Base-by-base conservation (phyloP, 92 coral and sea anemone species). In the Porites lobata region DNA sequence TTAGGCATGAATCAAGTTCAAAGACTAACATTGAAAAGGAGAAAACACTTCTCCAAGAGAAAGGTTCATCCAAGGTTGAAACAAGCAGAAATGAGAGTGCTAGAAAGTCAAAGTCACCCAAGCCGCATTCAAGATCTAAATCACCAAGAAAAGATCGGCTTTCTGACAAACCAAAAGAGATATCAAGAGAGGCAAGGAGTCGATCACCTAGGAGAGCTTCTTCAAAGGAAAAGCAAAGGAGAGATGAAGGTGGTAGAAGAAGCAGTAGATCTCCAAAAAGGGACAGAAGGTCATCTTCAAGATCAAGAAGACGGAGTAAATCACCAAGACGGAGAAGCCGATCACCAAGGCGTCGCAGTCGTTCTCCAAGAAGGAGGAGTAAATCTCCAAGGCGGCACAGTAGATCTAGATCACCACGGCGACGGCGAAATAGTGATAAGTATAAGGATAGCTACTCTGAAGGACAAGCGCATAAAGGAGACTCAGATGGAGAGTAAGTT, bases 381-480 rank as follows among this genome's bases (percentile, higher is more conserved):
- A 92, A 90, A 38, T 89, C 94, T 11, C 93, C 99, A 19, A 82
- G 94, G 72, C 84, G 92, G 29, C 88, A 91, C 11, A 87, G 94
- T 56, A 94, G 96, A 47, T 91, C 92, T 14, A 83, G 87, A 11
- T 94, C 98, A 58, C 95, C 96, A 26, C 87, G 96, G 51, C 92
- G 85, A 61, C 83, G 93, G 65, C 89, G 77, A 10, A 85, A 90
- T 22, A 90, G 91, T 61, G 97, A 94, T 72, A 95, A 89, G 69
- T 87, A 87, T 76, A 94, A 87, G 57, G 98, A 95, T 12, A 89
- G 97, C 78, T 90, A 92, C 73, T 88, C 96, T 22, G 99, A 92
- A 62, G 96, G 94, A 6, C 89, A 78, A 58, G 87, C 87, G 3
- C 88, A 90, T 58, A 85, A 86, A 50, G 92, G 89, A 1, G 98